A percentile compares a stretch with the other conserved stretches of the same genome.
phyloP scores from a whole-genome alignment of 2,888 invertebrate species.

The Achlya flavicornis region DNA sequence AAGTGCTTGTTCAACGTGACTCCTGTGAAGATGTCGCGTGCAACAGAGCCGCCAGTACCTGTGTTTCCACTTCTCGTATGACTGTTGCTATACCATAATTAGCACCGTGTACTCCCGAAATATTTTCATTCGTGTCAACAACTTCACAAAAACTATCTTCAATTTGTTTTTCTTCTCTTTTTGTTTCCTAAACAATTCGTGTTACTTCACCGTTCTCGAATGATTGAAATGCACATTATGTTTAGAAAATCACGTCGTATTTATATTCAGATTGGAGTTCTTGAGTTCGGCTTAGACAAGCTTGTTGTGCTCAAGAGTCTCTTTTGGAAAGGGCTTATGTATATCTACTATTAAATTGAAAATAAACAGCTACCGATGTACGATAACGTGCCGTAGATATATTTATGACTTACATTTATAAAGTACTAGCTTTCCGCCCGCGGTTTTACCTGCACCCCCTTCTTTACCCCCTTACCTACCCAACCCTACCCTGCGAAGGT shows the following conservation, averaged over 20 bases:
- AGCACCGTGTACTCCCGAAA: slow-evolving; percentile 13
- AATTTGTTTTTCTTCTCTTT: slow-evolving; percentile 14
- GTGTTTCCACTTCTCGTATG: background rate
- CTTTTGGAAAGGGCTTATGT: slow-evolving; percentile 31
- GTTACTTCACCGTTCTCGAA: slow-evolving; percentile 31
- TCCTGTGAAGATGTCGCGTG: slow-evolving; percentile 59
- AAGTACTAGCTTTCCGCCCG: no score
- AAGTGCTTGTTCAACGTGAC: slow-evolving; percentile 78
- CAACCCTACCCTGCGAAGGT: no score
- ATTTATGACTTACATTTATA: background rate
- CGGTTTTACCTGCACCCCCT: no score
- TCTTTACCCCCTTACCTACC: no score
- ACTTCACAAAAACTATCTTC: background rate
- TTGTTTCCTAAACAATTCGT: slow-evolving; percentile 18
- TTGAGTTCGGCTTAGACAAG: slow-evolving; percentile 39
- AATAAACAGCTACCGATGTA: slow-evolving; percentile 25
- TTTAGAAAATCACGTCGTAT: slow-evolving; percentile 40
- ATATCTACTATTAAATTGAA: slow-evolving; percentile 18
- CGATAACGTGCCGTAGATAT: background rate
- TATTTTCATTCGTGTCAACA: slow-evolving; percentile 9
- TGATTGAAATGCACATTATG: slow-evolving; percentile 20
- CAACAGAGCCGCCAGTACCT: slow-evolving; percentile 25
- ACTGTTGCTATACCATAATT: slow-evolving; percentile 15
- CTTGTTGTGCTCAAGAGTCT: slow-evolving; percentile 42
- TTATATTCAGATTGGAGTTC: slow-evolving; percentile 38